Evolutionary conservation across 2,797 vertebrate genomes (phyloP).

Genomic region (Phataginus tetradactyla): DNA sequence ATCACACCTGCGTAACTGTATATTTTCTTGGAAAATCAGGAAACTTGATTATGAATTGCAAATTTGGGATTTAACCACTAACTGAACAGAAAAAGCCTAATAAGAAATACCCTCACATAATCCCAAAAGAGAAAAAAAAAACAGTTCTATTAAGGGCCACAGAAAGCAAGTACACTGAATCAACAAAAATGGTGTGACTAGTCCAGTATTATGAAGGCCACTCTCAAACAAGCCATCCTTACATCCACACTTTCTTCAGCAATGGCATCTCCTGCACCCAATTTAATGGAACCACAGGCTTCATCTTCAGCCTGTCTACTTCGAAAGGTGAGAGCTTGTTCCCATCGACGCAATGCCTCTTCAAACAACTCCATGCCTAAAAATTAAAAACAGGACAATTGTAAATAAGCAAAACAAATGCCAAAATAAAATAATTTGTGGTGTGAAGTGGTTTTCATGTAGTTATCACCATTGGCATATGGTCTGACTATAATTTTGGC

Average conservation of each 20-base stretch:
- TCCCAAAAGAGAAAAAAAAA: not conserved
- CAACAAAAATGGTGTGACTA: not conserved
- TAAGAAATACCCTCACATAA: not conserved
- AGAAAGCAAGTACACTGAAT: not conserved
- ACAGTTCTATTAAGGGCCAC: not conserved
- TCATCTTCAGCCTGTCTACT: slow-evolving; percentile 92
- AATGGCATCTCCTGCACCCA: slow-evolving; percentile 94
- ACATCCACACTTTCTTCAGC: slow-evolving; percentile 96
- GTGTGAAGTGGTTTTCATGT: not conserved
- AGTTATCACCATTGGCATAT: not conserved
- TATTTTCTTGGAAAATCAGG: not conserved
- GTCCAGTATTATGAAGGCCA: not conserved
- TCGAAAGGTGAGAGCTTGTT: slow-evolving; percentile 95
- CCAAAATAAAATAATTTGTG: not conserved
- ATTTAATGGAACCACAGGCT: slow-evolving; percentile 90
- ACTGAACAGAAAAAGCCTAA: slow-evolving; percentile 8
- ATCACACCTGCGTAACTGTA: not conserved
- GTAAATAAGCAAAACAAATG: not conserved
- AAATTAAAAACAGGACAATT: not conserved
- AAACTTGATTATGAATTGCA: slow-evolving; percentile 2
- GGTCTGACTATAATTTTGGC: not conserved
- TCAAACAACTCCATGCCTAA: slow-evolving; percentile 98
- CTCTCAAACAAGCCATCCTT: slow-evolving; percentile 53
- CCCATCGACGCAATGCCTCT: slow-evolving; percentile 95
- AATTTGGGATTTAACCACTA: not conserved